A percentile compares a stretch with the other conserved stretches of the same genome.
These are phyloP conservation scores for Arbacia lixula DNA, from an alignment of 53 echinoderm and acorn worm genomes.

Conservation along the genomic window DNA sequence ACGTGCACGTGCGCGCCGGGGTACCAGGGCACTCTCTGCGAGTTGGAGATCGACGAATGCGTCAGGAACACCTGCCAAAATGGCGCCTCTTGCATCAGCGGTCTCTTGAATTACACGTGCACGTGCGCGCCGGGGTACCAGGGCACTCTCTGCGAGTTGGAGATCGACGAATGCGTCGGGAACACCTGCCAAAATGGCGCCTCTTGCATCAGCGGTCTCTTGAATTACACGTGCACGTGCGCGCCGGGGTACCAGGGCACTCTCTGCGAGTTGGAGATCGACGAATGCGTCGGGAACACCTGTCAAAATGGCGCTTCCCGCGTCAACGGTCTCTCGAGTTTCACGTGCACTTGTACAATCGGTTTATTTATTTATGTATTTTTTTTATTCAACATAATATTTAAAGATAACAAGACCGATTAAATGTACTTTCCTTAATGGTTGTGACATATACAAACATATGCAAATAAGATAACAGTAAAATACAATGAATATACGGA, in stretches of 20 bases:
- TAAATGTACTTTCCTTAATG: too few relatives aligned
- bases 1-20: slow-evolving; percentile 43
- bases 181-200: too few relatives aligned
- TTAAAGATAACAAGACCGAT: too few relatives aligned
- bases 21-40: slow-evolving; percentile 56
- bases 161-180: slow-evolving; percentile 3
- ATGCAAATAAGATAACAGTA: too few relatives aligned
- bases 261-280: slow-evolving; percentile 13
- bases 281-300: slow-evolving; percentile 18
- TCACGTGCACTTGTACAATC: too few relatives aligned
- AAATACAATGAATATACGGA: too few relatives aligned
- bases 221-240: too few relatives aligned
- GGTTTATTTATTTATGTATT: too few relatives aligned
- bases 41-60: slow-evolving; percentile 12
- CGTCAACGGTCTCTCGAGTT: too few relatives aligned
- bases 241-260: slow-evolving; percentile 2
- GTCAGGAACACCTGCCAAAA: slow-evolving; percentile 53
- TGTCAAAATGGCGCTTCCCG: slow-evolving; percentile 38
- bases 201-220: too few relatives aligned
- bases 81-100: slow-evolving; percentile 48
- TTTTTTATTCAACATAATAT: too few relatives aligned
- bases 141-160: slow-evolving; percentile 32
- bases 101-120: slow-evolving; percentile 18
- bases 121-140: slow-evolving; percentile 23
- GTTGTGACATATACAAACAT: too few relatives aligned